phyloP scores from a whole-genome alignment of 2,113 vertebrate species.

The Meles meles region DNA sequence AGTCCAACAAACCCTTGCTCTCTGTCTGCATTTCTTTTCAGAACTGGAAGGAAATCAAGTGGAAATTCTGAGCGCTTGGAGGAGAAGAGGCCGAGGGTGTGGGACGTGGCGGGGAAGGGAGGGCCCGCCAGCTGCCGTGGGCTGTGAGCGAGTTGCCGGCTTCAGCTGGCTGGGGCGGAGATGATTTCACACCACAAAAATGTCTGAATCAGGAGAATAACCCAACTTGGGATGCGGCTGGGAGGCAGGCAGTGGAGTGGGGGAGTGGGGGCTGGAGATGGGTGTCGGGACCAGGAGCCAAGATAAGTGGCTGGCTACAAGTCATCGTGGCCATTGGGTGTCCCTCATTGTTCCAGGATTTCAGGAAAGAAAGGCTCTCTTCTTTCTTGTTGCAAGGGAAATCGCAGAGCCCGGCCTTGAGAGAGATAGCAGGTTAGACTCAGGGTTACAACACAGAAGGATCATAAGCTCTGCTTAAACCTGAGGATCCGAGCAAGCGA shows the following conservation, averaged over 20 bases:
- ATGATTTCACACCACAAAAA: constrained; percentile 74
- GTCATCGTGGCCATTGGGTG: background rate
- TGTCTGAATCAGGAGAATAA: constrained; percentile 72
- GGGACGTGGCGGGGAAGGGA: constrained; percentile 62
- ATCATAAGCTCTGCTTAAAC: background rate
- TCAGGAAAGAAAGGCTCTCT: background rate
- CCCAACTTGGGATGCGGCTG: constrained; percentile 1
- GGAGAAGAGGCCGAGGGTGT: constrained; percentile 7
- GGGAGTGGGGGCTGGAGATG: background rate
- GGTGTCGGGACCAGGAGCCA: background rate
- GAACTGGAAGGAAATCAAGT: background rate
- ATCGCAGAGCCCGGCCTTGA: background rate
- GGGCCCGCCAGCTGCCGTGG: background rate
- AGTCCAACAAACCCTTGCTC: background rate
- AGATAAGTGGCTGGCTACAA: background rate
- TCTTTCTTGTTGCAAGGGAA: background rate
- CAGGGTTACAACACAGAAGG: background rate
- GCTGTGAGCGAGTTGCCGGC: background rate
- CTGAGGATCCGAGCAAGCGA: background rate
- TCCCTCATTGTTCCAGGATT: background rate
- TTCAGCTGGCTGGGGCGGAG: constrained; percentile 53
- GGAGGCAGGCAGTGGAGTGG: background rate
- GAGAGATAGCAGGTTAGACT: background rate
- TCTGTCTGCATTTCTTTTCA: background rate
- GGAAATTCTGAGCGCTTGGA: constrained; percentile 21